Conservation (phyloP, 2,888 invertebrate genomes). For the Xylota sylvarum region DNA sequence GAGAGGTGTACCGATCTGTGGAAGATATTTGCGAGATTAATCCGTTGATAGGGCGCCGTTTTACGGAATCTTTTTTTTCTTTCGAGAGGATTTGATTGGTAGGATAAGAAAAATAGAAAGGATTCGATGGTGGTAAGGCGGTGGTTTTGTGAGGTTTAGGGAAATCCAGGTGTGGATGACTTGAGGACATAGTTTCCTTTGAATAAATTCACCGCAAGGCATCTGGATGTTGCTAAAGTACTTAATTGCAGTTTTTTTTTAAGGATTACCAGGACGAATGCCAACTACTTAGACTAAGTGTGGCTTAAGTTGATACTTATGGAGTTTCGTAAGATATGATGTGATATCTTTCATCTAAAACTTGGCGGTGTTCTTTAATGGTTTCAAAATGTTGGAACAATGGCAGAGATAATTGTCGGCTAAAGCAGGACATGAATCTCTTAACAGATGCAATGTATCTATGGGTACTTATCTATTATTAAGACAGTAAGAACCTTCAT, state of each 20-base stretch:
- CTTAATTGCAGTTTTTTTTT: conserved; percentile 32
- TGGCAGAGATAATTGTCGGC: too few species aligned
- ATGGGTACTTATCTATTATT: too few species aligned
- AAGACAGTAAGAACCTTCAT: too few species aligned
- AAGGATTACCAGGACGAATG: conserved; percentile 9
- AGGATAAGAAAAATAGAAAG: conserved; percentile 49
- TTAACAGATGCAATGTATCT: too few species aligned
- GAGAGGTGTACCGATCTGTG: conserved; percentile 27
- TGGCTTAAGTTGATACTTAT: neutral
- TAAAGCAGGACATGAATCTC: too few species aligned
- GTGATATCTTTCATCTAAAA: too few species aligned
- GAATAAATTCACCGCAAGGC: conserved; percentile 13
- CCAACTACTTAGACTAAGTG: neutral
- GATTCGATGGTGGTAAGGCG: conserved; percentile 29
- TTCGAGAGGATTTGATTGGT: conserved; percentile 39
- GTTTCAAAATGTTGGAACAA: too few species aligned
- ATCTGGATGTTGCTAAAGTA: conserved; percentile 18
- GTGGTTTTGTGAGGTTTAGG: neutral
- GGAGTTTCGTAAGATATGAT: neutral
- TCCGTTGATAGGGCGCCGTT: conserved; percentile 69
- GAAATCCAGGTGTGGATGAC: conserved; percentile 44
- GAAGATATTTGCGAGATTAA: conserved; percentile 55
- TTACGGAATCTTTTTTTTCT: conserved; percentile 43
- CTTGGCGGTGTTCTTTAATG: too few species aligned
- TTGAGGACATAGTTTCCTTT: conserved; percentile 27